phyloP scores from a whole-genome alignment of 2,797 vertebrate species.

The Microctenopoma stevenorrisi region DNA sequence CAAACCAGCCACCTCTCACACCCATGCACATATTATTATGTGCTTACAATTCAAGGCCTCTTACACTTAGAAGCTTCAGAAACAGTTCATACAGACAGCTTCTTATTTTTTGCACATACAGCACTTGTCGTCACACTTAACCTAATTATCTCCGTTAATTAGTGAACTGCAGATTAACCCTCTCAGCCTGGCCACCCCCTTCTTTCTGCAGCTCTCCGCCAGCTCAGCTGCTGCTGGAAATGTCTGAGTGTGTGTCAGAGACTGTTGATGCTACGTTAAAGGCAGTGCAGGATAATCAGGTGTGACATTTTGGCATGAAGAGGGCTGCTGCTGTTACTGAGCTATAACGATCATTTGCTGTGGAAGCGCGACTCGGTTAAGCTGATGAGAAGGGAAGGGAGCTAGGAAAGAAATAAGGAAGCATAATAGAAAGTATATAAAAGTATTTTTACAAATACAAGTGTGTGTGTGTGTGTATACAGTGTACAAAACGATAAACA shows the following conservation, averaged over 20 bases:
- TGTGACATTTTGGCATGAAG: constrained; percentile 41
- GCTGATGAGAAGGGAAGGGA: neutral
- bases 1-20: too few relatives aligned
- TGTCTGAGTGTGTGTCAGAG: constrained; percentile 21
- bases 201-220: neutral
- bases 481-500: too few relatives aligned
- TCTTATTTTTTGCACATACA: neutral
- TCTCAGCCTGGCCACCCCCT: neutral
- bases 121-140: constrained; percentile 18
- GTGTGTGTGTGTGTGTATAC: too few relatives aligned
- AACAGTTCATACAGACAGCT: constrained; percentile 1
- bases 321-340: constrained; percentile 20
- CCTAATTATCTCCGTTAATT: constrained; percentile 41
- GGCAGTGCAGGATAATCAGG: constrained; percentile 17
- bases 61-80: neutral
- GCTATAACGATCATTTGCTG: constrained; percentile 9
- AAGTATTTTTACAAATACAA: too few relatives aligned
- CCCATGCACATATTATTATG: too few relatives aligned
- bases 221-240: constrained; percentile 17
- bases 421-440: neutral
- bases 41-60: too few relatives aligned
- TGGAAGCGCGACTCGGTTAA: constrained; percentile 9
- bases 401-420: neutral
- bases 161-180: constrained; percentile 45
- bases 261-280: constrained; percentile 4